A percentile compares a stretch with the other conserved stretches of the same genome.
Conservation (phyloP, 2,888 invertebrate genomes). For the Phania funesta region DNA sequence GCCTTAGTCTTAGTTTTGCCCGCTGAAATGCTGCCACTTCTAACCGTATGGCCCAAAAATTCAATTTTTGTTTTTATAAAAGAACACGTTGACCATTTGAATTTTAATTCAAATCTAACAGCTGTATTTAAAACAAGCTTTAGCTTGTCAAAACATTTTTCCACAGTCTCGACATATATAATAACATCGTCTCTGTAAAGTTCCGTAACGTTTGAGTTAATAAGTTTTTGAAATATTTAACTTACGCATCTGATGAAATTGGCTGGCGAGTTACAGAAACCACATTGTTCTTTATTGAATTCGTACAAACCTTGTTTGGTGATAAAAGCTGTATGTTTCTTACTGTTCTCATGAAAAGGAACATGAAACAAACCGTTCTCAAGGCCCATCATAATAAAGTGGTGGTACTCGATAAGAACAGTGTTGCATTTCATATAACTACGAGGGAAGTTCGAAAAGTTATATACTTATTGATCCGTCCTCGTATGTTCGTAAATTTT, state of each 20-base stretch:
- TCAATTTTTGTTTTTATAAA: constrained; percentile 18
- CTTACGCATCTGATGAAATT: constrained; percentile 44
- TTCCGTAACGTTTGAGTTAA: constrained; percentile 44
- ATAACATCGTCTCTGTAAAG: background rate
- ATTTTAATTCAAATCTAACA: constrained; percentile 7
- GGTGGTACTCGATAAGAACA: no score
- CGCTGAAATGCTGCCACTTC: background rate
- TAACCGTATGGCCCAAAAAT: constrained; percentile 10
- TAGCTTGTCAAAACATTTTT: no score
- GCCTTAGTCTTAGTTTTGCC: background rate
- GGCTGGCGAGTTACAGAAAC: constrained; percentile 50
- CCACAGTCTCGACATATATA: background rate
- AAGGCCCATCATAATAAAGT: background rate
- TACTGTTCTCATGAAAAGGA: background rate
- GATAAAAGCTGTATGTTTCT: constrained; percentile 47
- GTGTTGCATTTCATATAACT: no score
- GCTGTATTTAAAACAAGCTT: background rate
- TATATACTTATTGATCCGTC: no score
- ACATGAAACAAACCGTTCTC: no score
- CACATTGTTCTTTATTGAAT: constrained; percentile 50
- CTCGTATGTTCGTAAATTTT: constrained; percentile 14
- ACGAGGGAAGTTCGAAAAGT: no score
- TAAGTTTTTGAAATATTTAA: constrained; percentile 39
- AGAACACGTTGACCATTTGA: constrained; percentile 41
- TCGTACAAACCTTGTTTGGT: constrained; percentile 38